Conservation (phyloP, 2,113 vertebrate species). For the Bos indicus region DNA sequence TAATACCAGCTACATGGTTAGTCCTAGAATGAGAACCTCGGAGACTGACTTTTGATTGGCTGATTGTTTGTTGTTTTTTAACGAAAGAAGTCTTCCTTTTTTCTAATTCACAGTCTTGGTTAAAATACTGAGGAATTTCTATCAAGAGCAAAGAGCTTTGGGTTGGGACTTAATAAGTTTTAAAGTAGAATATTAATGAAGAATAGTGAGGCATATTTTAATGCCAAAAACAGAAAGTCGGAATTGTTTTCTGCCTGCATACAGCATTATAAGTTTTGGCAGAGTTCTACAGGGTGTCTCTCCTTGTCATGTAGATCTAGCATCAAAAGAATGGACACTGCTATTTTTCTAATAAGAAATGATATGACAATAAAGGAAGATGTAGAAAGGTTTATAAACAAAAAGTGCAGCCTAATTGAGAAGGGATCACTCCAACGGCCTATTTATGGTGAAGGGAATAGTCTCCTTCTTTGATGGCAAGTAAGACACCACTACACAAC, state of each 20-base stretch:
- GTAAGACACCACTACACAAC: not conserved
- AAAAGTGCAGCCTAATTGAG: slow-evolving; percentile 15
- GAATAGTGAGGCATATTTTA: not conserved
- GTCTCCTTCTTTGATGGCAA: not conserved
- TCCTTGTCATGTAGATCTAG: slow-evolving; percentile 3
- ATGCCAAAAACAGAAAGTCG: not conserved
- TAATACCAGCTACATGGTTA: not conserved
- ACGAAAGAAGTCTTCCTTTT: not conserved
- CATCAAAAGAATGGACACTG: slow-evolving; percentile 37
- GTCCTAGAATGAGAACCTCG: not conserved
- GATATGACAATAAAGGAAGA: slow-evolving; percentile 13
- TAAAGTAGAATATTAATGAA: slow-evolving; percentile 52
- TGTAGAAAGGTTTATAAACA: not conserved
- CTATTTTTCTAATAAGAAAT: slow-evolving; percentile 43
- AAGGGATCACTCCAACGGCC: not conserved
- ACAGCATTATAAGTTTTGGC: slow-evolving; percentile 33
- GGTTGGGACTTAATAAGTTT: not conserved
- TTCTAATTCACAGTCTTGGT: slow-evolving; percentile 4
- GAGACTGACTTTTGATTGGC: not conserved
- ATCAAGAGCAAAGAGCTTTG: slow-evolving; percentile 20
- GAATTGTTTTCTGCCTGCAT: slow-evolving; percentile 32
- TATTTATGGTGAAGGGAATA: not conserved
- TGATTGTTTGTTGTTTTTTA: not conserved
- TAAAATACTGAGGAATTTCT: slow-evolving; percentile 43
- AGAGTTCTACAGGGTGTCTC: slow-evolving; percentile 35